A percentile compares a stretch with the other conserved stretches of the same genome.
Evolutionary conservation across 2,113 vertebrate genomes (phyloP).

Genomic region (Ornithorhynchus anatinus): DNA sequence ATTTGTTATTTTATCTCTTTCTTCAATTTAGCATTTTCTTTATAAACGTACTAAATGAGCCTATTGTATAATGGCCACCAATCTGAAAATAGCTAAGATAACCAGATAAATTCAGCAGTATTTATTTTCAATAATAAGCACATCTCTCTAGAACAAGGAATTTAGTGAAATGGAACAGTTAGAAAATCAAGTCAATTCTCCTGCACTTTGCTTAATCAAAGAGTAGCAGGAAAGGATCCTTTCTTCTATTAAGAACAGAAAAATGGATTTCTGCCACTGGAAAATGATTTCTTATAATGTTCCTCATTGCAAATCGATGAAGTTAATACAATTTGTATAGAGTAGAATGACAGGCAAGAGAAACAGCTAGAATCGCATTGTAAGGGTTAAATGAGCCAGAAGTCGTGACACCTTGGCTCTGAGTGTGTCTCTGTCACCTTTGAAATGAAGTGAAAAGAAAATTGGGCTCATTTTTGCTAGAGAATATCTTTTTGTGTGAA

Average conservation of each 20-base stretch:
- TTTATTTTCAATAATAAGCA: conserved; percentile 10
- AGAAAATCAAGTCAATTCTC: conserved; percentile 14
- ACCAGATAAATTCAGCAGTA: conserved; percentile 5
- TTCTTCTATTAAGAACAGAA: neutral
- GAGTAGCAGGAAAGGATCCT: neutral
- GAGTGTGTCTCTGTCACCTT: neutral
- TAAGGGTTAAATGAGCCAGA: neutral
- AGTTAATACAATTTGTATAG: conserved; percentile 7
- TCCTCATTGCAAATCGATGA: neutral
- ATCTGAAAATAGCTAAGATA: neutral
- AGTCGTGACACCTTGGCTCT: neutral
- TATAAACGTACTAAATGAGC: conserved; percentile 16
- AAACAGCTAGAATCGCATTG: neutral
- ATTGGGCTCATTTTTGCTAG: too few species aligned
- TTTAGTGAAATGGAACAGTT: too few species aligned
- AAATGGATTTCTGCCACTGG: neutral
- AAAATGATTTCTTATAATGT: conserved; percentile 9
- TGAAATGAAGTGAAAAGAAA: neutral
- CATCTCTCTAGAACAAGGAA: neutral
- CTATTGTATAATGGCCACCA: conserved; percentile 19
- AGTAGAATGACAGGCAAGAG: neutral
- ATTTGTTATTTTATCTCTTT: conserved; percentile 49
- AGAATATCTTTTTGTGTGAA: too few species aligned
- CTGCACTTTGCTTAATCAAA: conserved; percentile 2
- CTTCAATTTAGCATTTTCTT: conserved; percentile 9